Percentiles rank a stretch among this genome's conserved stretches.
Conservation (phyloP, 2,113 vertebrate species). For the Hippocampus barbouri region DNA sequence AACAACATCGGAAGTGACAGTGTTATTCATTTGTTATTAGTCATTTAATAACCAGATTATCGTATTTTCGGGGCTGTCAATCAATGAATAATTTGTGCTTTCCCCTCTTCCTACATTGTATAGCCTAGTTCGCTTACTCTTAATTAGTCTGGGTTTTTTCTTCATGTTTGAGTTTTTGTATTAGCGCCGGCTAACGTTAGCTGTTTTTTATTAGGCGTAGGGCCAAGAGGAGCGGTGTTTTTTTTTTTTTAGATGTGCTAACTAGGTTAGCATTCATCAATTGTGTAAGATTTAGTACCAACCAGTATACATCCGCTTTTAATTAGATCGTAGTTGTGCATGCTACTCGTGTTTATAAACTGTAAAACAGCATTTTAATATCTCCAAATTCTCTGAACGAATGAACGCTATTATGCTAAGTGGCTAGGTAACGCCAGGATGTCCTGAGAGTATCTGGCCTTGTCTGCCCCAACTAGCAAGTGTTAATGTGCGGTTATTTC, state of each 20-base stretch:
- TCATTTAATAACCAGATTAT: constrained; percentile 33
- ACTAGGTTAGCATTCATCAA: constrained; percentile 28
- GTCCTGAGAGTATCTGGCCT: constrained; percentile 49
- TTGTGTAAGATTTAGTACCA: not conserved
- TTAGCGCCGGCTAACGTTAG: constrained; percentile 14
- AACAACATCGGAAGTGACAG: constrained; percentile 15
- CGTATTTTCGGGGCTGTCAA: constrained; percentile 24
- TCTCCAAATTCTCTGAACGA: not conserved
- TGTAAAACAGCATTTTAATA: not conserved
- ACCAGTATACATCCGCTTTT: not conserved
- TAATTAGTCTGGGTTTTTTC: not conserved
- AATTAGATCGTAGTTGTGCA: not conserved
- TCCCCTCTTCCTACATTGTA: constrained; percentile 31
- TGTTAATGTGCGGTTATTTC: constrained; percentile 7
- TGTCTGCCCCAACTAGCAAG: constrained; percentile 32
- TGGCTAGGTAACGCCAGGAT: constrained; percentile 11
- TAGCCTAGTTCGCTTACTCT: constrained; percentile 4
- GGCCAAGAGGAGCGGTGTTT: constrained; percentile 45
- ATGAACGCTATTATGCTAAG: constrained; percentile 28
- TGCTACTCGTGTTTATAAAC: not conserved
- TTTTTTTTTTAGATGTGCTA: constrained; percentile 33
- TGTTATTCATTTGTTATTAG: constrained; percentile 48
- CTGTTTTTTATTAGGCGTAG: constrained; percentile 21
- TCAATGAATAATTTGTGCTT: constrained; percentile 52
- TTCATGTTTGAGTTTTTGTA: constrained; percentile 3